Conservation (phyloP, 2,113 vertebrate genomes). For the Rhinolophus sinicus region DNA sequence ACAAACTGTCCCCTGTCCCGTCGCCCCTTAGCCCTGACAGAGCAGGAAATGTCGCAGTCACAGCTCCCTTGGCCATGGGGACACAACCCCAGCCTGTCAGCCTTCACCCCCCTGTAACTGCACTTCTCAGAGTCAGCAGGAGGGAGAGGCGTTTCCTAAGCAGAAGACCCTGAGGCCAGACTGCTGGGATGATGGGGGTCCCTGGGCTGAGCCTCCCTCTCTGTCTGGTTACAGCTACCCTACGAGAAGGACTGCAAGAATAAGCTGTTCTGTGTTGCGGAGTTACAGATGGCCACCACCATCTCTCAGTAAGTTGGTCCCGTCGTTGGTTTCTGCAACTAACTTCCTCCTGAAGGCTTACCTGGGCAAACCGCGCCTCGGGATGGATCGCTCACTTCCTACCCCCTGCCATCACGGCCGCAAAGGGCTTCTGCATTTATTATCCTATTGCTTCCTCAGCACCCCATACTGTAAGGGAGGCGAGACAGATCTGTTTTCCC, state of each 20-base stretch:
- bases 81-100: background rate
- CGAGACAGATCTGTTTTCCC: background rate
- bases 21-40: background rate
- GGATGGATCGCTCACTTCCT: background rate
- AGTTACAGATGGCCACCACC: slow-evolving; percentile 56
- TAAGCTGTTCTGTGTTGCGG: slow-evolving; percentile 69
- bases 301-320: slow-evolving; percentile 74
- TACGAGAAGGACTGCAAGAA: slow-evolving; percentile 78
- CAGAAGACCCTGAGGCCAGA: background rate
- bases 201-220: background rate
- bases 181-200: rapidly evolving
- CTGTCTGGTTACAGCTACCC: slow-evolving; percentile 80
- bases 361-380: background rate
- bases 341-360: background rate
- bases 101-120: background rate
- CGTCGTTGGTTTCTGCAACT: background rate
- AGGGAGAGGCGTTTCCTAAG: background rate
- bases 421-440: background rate
- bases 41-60: background rate
- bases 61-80: background rate
- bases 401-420: background rate
- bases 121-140: background rate
- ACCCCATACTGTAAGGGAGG: background rate
- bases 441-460: background rate
- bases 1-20: background rate